Evolutionary conservation across 2,888 invertebrate species (phyloP), one percentile per base, ranked within the genome.

Genomic region (Synergus gifuensis): DNA sequence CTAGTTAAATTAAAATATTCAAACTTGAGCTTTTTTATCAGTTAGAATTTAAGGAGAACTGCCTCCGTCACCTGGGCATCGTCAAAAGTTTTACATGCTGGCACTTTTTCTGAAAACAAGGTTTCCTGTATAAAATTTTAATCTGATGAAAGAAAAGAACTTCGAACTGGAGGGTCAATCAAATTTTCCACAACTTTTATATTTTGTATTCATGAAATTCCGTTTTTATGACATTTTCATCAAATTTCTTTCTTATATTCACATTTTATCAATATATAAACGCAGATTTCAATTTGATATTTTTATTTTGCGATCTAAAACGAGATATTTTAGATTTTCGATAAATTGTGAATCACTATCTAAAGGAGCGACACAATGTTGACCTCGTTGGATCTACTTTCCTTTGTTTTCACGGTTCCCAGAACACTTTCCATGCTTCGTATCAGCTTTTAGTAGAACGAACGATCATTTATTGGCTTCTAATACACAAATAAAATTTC

Each of bases 361-460:
- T 18, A 11, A 28, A 54, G 8, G 36, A n/a, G 28, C 12, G 22
- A 44, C 49, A 49, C 22, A 4, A 22, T 22, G 11, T 12, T 73
- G 46, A 36, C n/a, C 49, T 69, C 28, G 46, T 46, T 14, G 28
- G 49, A 16, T 28, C 12, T 36, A 54, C 46, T 69, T 77, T 28
- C 63, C 79, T 79, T 79, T 79, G 73, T 79, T 79, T 78, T 69
- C 11, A 69, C 76, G 66, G 62, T 66, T 60, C 76, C 44, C 58
- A 16, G 66, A 22, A 40, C 79, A 79, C 54, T 76, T 69, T 73
- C 16, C 9, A 28, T 36, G n/a, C n/a, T 28, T 36, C 28, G 16
- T 54, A 16, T 49, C 28, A 73, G 54, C 49, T 73, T 73, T 54
- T 40, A 28, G 36, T 54, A 49, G 9, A 36, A n/a, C 54, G 28